Evolutionary conservation across 1,140 invertebrate genomes (phyloP).

Genomic region (Aphidius ervi): DNA sequence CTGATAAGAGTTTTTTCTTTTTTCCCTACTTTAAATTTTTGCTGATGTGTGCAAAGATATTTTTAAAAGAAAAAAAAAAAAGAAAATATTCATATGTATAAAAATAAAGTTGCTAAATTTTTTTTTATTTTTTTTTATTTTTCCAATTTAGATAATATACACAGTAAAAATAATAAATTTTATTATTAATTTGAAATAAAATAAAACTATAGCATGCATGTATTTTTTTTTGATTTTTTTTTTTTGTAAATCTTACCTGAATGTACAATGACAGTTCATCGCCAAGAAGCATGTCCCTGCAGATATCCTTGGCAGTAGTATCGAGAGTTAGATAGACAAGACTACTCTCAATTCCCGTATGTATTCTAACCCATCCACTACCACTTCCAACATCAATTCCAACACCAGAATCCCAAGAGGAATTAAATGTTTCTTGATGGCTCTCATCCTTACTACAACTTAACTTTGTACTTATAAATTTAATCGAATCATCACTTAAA

Average conservation of each 20-base stretch:
- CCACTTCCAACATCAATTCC: slow-evolving; percentile 41
- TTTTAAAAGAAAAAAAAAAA: no score
- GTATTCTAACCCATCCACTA: slow-evolving; percentile 59
- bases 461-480: slow-evolving; percentile 27
- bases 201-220: no score
- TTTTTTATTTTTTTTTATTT: no score
- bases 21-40: no score
- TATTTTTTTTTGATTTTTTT: no score
- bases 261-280: slow-evolving; percentile 60
- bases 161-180: no score
- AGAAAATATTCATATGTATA: no score
- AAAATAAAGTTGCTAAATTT: no score
- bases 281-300: slow-evolving; percentile 57
- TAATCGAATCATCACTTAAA: slow-evolving; percentile 42
- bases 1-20: no score
- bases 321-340: slow-evolving; percentile 60
- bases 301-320: slow-evolving; percentile 59
- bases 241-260: slow-evolving; percentile 47
- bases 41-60: no score
- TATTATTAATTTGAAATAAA: no score
- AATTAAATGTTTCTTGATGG: slow-evolving; percentile 38
- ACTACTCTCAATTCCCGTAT: slow-evolving; percentile 58
- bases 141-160: no score
- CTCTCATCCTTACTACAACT: slow-evolving; percentile 26
- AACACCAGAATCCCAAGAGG: slow-evolving; percentile 50